Evolutionary conservation across 2,888 invertebrate genomes (phyloP).

Genomic region (Cyclophora punctaria): DNA sequence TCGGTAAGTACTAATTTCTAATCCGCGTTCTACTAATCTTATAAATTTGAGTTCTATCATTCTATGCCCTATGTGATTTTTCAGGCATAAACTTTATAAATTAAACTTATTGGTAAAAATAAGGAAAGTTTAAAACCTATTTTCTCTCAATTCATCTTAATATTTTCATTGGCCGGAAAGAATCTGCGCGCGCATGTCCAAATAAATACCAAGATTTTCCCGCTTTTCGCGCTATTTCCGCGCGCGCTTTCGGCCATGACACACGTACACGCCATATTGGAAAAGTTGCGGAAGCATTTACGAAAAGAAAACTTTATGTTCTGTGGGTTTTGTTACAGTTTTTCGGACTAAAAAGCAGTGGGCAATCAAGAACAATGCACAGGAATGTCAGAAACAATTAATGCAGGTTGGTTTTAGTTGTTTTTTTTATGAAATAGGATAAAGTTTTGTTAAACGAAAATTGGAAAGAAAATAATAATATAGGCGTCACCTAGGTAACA

Average conservation of each 20-base stretch:
- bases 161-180: constrained; percentile 12
- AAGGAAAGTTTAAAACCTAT: too few relatives aligned
- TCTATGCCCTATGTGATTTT: too few relatives aligned
- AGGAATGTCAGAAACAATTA: constrained; percentile 10
- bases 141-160: constrained; percentile 2
- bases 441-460: too few relatives aligned
- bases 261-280: constrained; percentile 20
- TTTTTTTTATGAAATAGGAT: too few relatives aligned
- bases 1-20: too few relatives aligned
- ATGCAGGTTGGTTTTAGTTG: constrained; percentile 11
- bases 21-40: too few relatives aligned
- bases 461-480: too few relatives aligned
- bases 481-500: too few relatives aligned
- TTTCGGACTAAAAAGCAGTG: constrained; percentile 1
- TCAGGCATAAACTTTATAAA: too few relatives aligned
- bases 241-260: constrained; percentile 30
- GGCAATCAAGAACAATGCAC: constrained; percentile 3
- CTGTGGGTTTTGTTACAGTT: not conserved
- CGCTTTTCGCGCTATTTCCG: constrained; percentile 49
- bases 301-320: constrained; percentile 14
- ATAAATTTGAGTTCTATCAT: too few relatives aligned
- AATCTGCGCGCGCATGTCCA: constrained; percentile 21
- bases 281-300: constrained; percentile 22
- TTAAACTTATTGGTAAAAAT: too few relatives aligned
- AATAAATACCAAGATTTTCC: constrained; percentile 36